Evolutionary conservation across 2,797 vertebrate species (phyloP).

Genomic region (Arremon brunneinucha): DNA sequence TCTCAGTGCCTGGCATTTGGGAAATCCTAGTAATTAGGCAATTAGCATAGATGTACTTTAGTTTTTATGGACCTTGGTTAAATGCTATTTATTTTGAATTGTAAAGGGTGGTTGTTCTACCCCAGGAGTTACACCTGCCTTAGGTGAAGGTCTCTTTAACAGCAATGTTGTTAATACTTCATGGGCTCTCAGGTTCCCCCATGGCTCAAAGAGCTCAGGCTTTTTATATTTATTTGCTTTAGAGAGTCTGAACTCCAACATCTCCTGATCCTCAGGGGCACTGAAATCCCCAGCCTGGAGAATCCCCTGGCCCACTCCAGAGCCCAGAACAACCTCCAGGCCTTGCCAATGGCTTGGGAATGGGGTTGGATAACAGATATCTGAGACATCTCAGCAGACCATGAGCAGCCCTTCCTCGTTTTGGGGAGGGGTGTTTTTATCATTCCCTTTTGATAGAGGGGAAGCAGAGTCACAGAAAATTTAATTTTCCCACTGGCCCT

Average conservation of each 20-base stretch:
- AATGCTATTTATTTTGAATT: background rate
- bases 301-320: background rate
- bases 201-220: background rate
- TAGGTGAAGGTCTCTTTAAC: background rate
- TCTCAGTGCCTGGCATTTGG: background rate
- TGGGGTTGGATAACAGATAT: background rate
- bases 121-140: background rate
- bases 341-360: background rate
- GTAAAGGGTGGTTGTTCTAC: background rate
- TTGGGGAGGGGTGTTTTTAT: background rate
- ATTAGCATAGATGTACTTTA: background rate
- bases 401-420: background rate
- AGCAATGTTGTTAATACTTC: background rate
- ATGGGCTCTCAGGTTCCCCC: background rate
- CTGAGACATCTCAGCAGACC: background rate
- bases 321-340: background rate
- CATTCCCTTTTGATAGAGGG: background rate
- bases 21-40: background rate
- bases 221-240: background rate
- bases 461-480: background rate
- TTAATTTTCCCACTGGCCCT: background rate
- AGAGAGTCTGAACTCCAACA: background rate
- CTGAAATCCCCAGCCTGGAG: background rate
- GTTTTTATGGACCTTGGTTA: background rate
- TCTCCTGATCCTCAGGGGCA: background rate